Base-by-base conservation (phyloP, 2,113 vertebrate species). In the Notechis scutatus region DNA sequence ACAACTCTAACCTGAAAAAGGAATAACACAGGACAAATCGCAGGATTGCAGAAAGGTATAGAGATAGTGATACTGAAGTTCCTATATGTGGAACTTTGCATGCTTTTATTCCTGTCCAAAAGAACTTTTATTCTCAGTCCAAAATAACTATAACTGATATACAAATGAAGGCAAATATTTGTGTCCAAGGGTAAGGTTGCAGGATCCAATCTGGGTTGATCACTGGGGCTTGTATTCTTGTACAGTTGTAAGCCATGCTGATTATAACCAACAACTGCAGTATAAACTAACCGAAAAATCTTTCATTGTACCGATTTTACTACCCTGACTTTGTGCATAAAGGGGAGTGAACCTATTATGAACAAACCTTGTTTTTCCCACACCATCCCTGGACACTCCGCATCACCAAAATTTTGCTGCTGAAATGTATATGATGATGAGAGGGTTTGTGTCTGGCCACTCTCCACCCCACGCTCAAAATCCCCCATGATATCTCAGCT, bases 391-490 rank as follows among this genome's bases (percentile, higher is more conserved):
- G 81, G n/a, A 5, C 0, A 4, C 0, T 54, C 91, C 24, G 1
- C 0, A 45, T 0, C 0, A 54, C 92, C 64, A 0, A 45, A 87
- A 91, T 1, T 55, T 93, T 50, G 23, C 89, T 26, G 15, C 55
- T 81, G 93, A 4, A 90, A 64, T 92, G 55, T 69, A 2, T 6
- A 4, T 39, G 92, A 20, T 24, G 92, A 88, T 14, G 89, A 81
- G 2, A 39, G 34, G n/a, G 18, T 7, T 81, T 94, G 74, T 39
- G 34, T 89, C 85, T 94, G 90, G 24, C 93, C n/a, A 55, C 50
- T 54, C 93, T 93, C 93, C 93, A 59, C 55, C 21, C 91, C 87
- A 96, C 94, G 92, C 92, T 95, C 92, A 92, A 86, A 86, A 93
- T 74, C 4, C 57, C 74, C 69, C 39, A 91, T 0, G 90, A 92